A percentile compares a stretch with the other conserved stretches of the same genome.
Evolutionary conservation across 2,113 vertebrate genomes (phyloP).

Genomic region (Heterotis niloticus): DNA sequence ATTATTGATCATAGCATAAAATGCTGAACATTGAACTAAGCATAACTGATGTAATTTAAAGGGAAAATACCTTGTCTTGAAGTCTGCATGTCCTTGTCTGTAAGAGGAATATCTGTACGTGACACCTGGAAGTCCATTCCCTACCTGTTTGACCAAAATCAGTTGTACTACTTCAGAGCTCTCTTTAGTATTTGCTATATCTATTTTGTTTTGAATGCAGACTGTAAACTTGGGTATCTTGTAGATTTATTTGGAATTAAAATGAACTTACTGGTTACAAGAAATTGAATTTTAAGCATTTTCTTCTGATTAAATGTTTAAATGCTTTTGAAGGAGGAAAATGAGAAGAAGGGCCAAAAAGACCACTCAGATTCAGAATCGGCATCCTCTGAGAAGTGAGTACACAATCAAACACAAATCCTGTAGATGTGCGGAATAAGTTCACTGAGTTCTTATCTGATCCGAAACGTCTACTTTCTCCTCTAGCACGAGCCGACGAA

Average conservation of each 20-base stretch:
- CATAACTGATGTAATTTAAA: no score
- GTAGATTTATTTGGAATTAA: no score
- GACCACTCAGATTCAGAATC: slow-evolving; percentile 89
- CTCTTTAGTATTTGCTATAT: no score
- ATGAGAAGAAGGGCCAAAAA: slow-evolving; percentile 93
- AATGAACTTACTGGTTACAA: no score
- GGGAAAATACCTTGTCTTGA: not conserved
- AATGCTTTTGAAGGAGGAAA: slow-evolving; percentile 79
- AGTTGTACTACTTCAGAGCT: not conserved
- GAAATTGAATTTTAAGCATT: no score
- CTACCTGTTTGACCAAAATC: not conserved
- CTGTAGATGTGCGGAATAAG: not conserved
- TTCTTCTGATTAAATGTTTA: not conserved
- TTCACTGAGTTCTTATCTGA: not conserved
- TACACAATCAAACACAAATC: slow-evolving; percentile 13
- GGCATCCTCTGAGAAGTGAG: slow-evolving; percentile 86
- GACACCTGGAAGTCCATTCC: no score
- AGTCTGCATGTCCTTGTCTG: not conserved
- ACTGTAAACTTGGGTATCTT: not conserved
- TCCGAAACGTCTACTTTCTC: not conserved
- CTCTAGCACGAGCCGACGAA: slow-evolving; percentile 76
- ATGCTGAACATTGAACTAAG: no score
- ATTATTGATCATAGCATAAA: no score
- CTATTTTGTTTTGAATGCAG: no score
- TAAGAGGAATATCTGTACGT: no score